These are phyloP conservation scores for Drosophila eugracilis DNA, from an alignment of 1,140 invertebrate species.

Conservation along the genomic window DNA sequence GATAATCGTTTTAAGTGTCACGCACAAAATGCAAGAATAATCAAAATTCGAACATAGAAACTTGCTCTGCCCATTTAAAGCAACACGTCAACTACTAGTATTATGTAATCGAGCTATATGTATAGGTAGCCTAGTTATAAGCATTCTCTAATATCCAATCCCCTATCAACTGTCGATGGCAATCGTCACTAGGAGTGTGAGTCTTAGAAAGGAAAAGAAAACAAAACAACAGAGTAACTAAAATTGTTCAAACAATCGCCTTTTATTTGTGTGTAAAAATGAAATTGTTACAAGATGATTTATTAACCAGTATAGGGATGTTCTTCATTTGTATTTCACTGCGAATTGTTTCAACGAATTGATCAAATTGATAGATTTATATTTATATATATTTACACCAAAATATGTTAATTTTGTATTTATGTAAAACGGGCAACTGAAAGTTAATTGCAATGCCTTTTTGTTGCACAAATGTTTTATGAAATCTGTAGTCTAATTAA, in stretches of 20 bases:
- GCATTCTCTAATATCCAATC: constrained; percentile 26
- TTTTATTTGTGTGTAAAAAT: constrained; percentile 65
- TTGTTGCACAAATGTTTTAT: constrained; percentile 81
- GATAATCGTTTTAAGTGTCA: constrained; percentile 44
- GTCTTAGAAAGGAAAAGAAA: constrained; percentile 28
- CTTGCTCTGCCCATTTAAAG: constrained; percentile 45
- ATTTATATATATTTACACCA: constrained; percentile 51
- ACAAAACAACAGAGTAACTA: constrained; percentile 40
- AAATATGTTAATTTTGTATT: constrained; percentile 72
- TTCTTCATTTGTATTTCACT: constrained; percentile 57
- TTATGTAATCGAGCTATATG: constrained; percentile 73
- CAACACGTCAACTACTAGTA: constrained; percentile 66
- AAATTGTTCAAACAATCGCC: constrained; percentile 69
- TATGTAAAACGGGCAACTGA: constrained; percentile 56
- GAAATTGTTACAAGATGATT: constrained; percentile 62
- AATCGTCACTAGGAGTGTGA: constrained; percentile 45
- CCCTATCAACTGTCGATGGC: constrained; percentile 26
- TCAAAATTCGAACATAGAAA: constrained; percentile 55
- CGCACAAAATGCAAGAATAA: constrained; percentile 71
- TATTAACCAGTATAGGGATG: constrained; percentile 34
- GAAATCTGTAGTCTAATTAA: constrained; percentile 74
- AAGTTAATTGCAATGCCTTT: constrained; percentile 75
- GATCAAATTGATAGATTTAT: constrained; percentile 65
- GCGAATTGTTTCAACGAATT: constrained; percentile 68
- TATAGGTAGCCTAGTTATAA: constrained; percentile 65